A percentile compares a stretch with the other conserved stretches of the same genome.
These are phyloP conservation scores for Branchinecta lynchi DNA, from an alignment of 1,140 invertebrate species.

Conservation along the genomic window DNA sequence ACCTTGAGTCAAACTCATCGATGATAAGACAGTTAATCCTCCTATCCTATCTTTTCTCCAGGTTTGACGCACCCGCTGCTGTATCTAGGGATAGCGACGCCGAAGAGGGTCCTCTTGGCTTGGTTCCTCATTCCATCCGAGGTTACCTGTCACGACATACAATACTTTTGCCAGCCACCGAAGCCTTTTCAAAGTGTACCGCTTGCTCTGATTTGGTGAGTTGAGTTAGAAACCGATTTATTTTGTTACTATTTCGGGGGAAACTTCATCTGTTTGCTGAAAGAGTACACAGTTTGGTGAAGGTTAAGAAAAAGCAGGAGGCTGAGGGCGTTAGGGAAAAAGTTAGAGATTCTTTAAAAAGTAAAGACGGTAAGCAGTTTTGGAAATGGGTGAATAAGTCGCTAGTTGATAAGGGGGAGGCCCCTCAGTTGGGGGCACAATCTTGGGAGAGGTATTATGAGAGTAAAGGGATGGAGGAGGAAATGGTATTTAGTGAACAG, in stretches of 20 bases:
- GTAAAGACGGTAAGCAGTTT: no score
- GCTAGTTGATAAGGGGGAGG: no score
- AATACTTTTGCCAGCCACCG: slow-evolving; percentile 60
- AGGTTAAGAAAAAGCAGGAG: not conserved
- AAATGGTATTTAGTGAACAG: no score
- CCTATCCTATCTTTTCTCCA: slow-evolving; percentile 29
- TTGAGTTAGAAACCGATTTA: not conserved
- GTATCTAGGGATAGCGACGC: slow-evolving; percentile 33
- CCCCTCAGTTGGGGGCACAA: no score
- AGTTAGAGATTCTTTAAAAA: slow-evolving; percentile 16
- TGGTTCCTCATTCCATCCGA: slow-evolving; percentile 82
- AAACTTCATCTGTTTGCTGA: no score
- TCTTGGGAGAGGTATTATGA: no score
- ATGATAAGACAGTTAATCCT: no score
- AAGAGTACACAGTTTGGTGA: no score
- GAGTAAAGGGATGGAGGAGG: no score
- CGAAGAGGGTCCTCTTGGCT: slow-evolving; percentile 45
- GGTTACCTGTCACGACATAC: slow-evolving; percentile 70
- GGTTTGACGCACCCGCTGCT: slow-evolving; percentile 43
- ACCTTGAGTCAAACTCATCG: slow-evolving; percentile 93
- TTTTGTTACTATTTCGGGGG: not conserved
- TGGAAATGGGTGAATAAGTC: no score
- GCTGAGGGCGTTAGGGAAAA: no score
- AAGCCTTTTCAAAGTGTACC: slow-evolving; percentile 74
- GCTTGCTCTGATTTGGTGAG: slow-evolving; percentile 58